A percentile compares a stretch with the other conserved stretches of the same genome.
Conservation (phyloP, 2,113 vertebrate species). For the Rhipidura dahli region DNA sequence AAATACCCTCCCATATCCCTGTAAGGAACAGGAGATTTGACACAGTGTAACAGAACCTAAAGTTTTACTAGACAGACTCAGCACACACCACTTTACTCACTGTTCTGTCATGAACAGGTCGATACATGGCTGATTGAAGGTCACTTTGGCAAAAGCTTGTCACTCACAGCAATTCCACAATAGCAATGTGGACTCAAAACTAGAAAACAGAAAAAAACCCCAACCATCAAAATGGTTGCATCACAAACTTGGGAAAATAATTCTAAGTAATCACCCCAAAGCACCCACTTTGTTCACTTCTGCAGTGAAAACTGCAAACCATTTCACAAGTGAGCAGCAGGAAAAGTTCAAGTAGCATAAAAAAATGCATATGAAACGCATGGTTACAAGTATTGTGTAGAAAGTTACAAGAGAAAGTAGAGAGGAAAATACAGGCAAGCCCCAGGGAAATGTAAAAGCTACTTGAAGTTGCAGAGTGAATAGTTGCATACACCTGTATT, state of each 20-base stretch:
- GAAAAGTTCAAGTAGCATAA: not conserved
- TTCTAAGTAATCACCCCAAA: not conserved
- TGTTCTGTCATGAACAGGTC: not conserved
- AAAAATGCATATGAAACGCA: not conserved
- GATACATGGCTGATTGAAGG: fast-evolving
- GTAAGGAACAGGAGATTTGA: not conserved
- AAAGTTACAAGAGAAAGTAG: not conserved
- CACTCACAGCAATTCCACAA: not conserved
- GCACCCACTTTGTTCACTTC: not conserved
- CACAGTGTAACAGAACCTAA: not conserved
- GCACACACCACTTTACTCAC: not conserved
- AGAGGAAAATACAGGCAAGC: not conserved
- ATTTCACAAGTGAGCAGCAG: not conserved
- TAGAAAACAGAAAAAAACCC: not conserved
- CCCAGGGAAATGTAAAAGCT: not conserved
- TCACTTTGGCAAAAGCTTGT: not conserved
- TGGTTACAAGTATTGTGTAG: not conserved
- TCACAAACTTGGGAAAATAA: not conserved
- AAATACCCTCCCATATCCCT: not conserved
- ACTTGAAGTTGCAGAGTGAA: not conserved
- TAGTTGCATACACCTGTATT: not conserved
- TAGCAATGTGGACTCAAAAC: not conserved
- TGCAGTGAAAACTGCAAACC: not conserved
- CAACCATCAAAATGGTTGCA: not conserved
- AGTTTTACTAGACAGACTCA: fast-evolving